phyloP scores from a whole-genome alignment of 2,888 invertebrate genomes.

The Scaptomyza parva region DNA sequence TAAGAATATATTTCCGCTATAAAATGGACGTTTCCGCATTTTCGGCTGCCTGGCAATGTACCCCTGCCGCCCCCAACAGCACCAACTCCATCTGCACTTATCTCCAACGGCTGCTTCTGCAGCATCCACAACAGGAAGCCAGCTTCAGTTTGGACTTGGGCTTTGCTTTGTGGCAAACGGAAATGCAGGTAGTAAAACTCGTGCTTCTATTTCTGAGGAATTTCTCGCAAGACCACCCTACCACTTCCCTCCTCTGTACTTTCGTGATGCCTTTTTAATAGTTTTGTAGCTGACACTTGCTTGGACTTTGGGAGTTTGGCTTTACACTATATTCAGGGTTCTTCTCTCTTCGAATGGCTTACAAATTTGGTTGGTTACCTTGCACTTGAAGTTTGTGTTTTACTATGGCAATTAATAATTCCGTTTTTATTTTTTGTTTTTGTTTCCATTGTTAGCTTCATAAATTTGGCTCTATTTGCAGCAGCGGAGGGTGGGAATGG shows the following conservation, averaged over 20 bases:
- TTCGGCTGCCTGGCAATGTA: constrained; percentile 48
- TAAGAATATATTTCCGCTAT: constrained; percentile 82
- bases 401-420: constrained; percentile 66
- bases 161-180: constrained; percentile 63
- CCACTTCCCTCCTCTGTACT: not conserved
- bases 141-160: constrained; percentile 57
- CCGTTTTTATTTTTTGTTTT: constrained; percentile 26
- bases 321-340: constrained; percentile 7
- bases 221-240: constrained; percentile 2
- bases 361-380: constrained; percentile 41
- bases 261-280: constrained; percentile 69
- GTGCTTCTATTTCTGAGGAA: constrained; percentile 36
- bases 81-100: not conserved
- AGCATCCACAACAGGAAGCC: constrained; percentile 70
- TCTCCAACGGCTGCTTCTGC: not conserved
- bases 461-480: constrained; percentile 61
- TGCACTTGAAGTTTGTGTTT: constrained; percentile 41
- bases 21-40: constrained; percentile 82
- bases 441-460: constrained; percentile 51
- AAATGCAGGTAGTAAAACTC: constrained; percentile 67
- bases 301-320: constrained; percentile 11
- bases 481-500: not conserved
- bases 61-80: not conserved
- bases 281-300: constrained; percentile 67
- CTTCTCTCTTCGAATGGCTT: constrained; percentile 25